These are phyloP conservation scores for Ormyrus nitidulus DNA, from an alignment of 2,888 invertebrate species.

Conservation along the genomic window DNA sequence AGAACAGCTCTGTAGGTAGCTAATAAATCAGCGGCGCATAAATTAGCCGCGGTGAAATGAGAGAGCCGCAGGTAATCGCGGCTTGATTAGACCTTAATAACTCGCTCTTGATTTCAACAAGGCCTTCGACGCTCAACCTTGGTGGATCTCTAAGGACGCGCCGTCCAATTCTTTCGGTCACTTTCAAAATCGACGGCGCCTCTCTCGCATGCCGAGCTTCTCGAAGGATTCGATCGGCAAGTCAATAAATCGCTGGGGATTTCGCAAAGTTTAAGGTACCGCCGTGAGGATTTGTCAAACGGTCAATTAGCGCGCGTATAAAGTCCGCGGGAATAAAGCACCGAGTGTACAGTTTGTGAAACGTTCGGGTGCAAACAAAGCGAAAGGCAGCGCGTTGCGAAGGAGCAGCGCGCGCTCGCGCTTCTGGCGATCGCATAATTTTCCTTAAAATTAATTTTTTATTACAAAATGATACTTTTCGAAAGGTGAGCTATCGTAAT, in stretches of 20 bases:
- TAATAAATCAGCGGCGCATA: slow-evolving; percentile 5
- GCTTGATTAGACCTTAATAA: slow-evolving; percentile 42
- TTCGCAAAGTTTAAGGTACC: no score
- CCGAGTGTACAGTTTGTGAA: no score
- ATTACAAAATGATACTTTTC: no score
- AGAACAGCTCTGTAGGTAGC: no score
- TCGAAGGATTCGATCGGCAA: no score
- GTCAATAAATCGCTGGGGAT: no score
- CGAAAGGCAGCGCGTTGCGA: neutral
- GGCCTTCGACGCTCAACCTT: slow-evolving; percentile 20
- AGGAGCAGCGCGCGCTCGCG: neutral
- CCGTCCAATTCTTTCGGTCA: slow-evolving; percentile 2
- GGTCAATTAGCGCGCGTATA: no score
- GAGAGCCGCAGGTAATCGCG: neutral
- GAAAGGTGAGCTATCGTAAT: neutral
- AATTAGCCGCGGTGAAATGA: slow-evolving; percentile 19
- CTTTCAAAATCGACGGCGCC: slow-evolving; percentile 19
- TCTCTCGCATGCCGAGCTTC: neutral
- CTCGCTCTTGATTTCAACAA: slow-evolving; percentile 35
- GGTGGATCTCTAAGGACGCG: slow-evolving; percentile 8
- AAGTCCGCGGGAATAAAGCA: no score
- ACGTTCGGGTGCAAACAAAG: no score
- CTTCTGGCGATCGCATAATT: neutral
- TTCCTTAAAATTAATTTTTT: slow-evolving; percentile 2
- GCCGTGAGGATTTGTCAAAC: no score